phyloP scores from a whole-genome alignment of 2,113 vertebrate species.

The Oxyruncus cristatus region DNA sequence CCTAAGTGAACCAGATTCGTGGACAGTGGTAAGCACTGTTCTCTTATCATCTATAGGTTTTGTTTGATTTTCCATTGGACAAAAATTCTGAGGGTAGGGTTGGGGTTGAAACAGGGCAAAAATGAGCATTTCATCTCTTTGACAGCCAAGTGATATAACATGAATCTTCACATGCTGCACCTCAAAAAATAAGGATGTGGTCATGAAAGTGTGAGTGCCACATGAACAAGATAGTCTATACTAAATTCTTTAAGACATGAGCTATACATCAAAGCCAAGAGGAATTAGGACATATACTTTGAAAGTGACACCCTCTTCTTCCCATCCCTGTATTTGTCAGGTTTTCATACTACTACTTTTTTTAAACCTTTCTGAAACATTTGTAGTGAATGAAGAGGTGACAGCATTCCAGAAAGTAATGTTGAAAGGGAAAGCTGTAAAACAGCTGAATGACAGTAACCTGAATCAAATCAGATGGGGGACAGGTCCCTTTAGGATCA shows the following conservation, averaged over 20 bases:
- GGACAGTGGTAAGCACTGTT: not conserved
- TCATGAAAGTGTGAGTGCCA: not conserved
- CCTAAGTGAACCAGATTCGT: not conserved
- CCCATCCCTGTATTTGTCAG: not conserved
- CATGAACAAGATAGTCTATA: not conserved
- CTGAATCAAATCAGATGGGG: not conserved
- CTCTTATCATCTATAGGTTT: not conserved
- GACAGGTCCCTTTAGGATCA: slow-evolving; percentile 12
- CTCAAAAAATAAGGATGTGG: not conserved
- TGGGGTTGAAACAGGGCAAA: not conserved
- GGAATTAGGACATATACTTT: not conserved
- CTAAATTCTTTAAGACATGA: not conserved
- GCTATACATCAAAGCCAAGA: slow-evolving; percentile 49
- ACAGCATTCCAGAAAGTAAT: not conserved
- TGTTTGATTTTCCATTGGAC: not conserved
- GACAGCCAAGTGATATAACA: not conserved
- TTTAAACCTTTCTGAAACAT: not conserved
- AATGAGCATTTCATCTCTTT: not conserved
- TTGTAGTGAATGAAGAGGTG: slow-evolving; percentile 23
- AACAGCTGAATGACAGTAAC: slow-evolving; percentile 20
- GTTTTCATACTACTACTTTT: not conserved
- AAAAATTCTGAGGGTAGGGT: not conserved
- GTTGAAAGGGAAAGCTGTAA: slow-evolving; percentile 5
- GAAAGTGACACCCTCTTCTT: not conserved
- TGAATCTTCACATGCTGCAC: not conserved